phyloP scores from a whole-genome alignment of 2,797 vertebrate genomes.

The Alosa sapidissima region DNA sequence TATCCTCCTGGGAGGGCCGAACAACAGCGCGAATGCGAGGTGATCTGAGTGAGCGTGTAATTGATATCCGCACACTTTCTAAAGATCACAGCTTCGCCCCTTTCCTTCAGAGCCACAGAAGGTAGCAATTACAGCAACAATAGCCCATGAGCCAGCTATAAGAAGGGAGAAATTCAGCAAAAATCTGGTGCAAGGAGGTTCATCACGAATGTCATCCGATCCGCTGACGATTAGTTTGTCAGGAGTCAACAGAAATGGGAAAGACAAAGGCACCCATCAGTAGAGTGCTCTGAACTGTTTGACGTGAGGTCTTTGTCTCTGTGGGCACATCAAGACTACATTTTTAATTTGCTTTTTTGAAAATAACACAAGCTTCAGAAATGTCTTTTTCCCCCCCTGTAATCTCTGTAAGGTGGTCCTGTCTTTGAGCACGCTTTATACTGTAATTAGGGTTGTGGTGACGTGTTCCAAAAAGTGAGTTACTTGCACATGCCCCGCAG shows the following conservation, averaged over 20 bases:
- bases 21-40: background rate
- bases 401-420: background rate
- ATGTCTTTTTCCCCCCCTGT: background rate
- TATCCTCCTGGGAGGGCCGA: background rate
- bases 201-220: constrained; percentile 6
- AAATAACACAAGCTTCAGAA: background rate
- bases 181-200: constrained; percentile 16
- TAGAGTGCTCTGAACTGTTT: background rate
- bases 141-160: constrained; percentile 14
- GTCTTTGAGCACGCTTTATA: constrained; percentile 42
- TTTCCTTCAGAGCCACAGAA: background rate
- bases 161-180: constrained; percentile 13
- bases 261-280: constrained; percentile 2
- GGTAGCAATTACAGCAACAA: constrained; percentile 25
- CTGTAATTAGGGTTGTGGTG: constrained; percentile 58
- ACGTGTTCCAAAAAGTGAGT: constrained; percentile 73
- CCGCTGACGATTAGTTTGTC: background rate
- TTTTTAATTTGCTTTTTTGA: constrained; percentile 8
- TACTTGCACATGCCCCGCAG: constrained; percentile 68
- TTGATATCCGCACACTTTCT: constrained; percentile 19
- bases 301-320: background rate
- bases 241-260: constrained; percentile 20
- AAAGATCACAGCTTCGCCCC: constrained; percentile 20
- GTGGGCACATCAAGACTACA: background rate
- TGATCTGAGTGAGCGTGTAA: constrained; percentile 17